Evolutionary conservation across 53 echinoderm and acorn worm species (phyloP), one percentile per base, ranked within the genome.

Genomic region (Arbacia lixula): DNA sequence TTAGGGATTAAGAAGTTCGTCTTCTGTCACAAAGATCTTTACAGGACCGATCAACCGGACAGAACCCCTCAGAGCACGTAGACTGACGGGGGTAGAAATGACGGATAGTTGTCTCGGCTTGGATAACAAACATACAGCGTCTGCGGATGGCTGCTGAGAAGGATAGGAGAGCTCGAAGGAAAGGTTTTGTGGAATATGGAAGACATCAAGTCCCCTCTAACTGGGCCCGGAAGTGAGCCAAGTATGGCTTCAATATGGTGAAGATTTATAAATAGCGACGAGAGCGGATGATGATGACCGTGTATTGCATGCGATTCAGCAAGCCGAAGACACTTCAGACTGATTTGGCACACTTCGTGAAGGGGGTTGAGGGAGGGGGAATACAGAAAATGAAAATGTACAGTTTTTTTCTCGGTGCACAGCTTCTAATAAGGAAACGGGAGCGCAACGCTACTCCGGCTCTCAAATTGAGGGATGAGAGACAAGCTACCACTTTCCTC

Each of bases 241-340:
- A 38, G 68, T 68, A 36, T 68, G 68, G 40, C 30, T 39, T 40
- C 30, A 68, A 68, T 68, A 68, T 36, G 37, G 21, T 37, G 46
- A 6, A 37, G 36, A 40, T 68, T 68, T 68, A 68, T 68, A 68
- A 68, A 68, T 68, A 68, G 68, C 36, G 46, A 46, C 8, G 25
- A 11, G 25, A 68, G 36, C 37, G 63, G 63, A 63, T 63, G 63
- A 63, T 63, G 63, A 63, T 35, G 32, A 63, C 35, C 6, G 32
- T 19, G 16, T 63, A 33, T 31, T 63, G 63, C 63, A 62, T 62
- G 31, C 16, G 63, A 17, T n/a, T 62, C 63, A 63, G n/a, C n/a
- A n/a, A n/a, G 31, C 32, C 63, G 63, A 63, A 33, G 63, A 33
- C 63, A 35, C 32, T 19, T 63, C 63, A 35, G 19, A 16, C n/a